phyloP scores from a whole-genome alignment of 2,797 vertebrate genomes.

The Ibycter americanus region DNA sequence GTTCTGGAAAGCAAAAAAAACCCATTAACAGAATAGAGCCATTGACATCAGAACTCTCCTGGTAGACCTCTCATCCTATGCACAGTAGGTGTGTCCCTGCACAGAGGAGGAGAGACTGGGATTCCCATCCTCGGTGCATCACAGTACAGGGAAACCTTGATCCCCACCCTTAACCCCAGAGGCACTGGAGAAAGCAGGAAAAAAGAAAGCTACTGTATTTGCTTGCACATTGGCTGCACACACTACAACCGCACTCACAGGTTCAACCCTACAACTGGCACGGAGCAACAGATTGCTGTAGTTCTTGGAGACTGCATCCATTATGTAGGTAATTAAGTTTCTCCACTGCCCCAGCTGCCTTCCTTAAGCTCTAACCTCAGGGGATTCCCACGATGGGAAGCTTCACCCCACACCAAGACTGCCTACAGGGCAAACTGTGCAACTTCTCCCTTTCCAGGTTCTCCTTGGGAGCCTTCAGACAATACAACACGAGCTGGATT shows the following conservation, averaged over 20 bases:
- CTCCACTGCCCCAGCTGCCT: neutral
- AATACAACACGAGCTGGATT: neutral
- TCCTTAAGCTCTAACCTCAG: conserved; percentile 18
- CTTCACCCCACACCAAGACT: neutral
- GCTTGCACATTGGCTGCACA: neutral
- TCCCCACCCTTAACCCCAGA: neutral
- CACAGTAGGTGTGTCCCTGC: neutral
- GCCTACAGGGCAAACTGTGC: neutral
- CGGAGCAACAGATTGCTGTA: neutral
- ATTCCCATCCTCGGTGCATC: neutral
- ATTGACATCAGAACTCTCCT: neutral
- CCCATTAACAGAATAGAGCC: neutral
- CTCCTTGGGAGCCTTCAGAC: neutral
- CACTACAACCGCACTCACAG: neutral
- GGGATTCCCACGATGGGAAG: conserved; percentile 30
- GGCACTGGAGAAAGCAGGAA: neutral
- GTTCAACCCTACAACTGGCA: neutral
- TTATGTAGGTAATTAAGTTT: conserved; percentile 20
- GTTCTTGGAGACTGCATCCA: neutral
- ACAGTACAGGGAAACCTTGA: neutral
- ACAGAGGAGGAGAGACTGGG: neutral
- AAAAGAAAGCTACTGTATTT: neutral
- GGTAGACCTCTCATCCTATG: neutral
- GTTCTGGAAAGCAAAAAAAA: neutral
- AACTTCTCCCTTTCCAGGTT: neutral